Base-by-base conservation (phyloP, 2,797 vertebrate genomes). In the Cuculus canorus region DNA sequence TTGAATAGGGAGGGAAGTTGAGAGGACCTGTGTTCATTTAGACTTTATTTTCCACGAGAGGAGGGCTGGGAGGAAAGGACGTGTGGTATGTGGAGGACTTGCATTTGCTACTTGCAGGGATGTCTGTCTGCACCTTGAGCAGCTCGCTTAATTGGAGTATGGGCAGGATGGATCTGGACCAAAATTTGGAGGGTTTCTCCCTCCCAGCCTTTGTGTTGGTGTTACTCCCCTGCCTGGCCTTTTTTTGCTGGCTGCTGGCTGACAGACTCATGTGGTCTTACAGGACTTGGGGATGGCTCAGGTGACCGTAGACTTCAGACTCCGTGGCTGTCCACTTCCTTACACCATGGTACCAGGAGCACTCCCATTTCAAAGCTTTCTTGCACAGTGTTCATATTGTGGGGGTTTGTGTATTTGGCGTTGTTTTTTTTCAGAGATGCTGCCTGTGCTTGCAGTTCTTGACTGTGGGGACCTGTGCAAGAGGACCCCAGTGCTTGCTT, bases 81-180 rank as follows among this genome's bases (percentile, higher is more conserved):
- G 3, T 0, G 2, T 39, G 45, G 45, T 37, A 22, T 22, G 3
- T 11, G 32, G 52, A 24, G 30, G 12, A 48, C 35, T 27, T 56
- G n/a, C 30, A 8, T 56, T 59, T 13, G 4, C n/a, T n/a, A n/a
- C n/a, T n/a, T n/a, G n/a, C 45, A 11, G 3, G 7, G 30, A 30
- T 33, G 9, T 4, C 69, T 48, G 7, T 23, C 22, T 54, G 60
- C 9, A 43, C 24, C 30, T 71, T 43, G 48, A 53, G 35, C 48
- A 52, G 27, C 37, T 86, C 0, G 0, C 28, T 81, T 35, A 18
- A 24, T n/a, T 41, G 25, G 18, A 59, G 13, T 5, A 22, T 23
- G 47, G 45, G 13, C 16, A n/a, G 47, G 39, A 30, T 8, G 4
- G 18, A 41, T 80, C 63, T 77, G 68, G 41, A 22, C 27, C 33